A percentile compares a stretch with the other conserved stretches of the same genome.
These are phyloP conservation scores for Betta splendens DNA, from an alignment of 2,797 vertebrate species.

Conservation along the genomic window DNA sequence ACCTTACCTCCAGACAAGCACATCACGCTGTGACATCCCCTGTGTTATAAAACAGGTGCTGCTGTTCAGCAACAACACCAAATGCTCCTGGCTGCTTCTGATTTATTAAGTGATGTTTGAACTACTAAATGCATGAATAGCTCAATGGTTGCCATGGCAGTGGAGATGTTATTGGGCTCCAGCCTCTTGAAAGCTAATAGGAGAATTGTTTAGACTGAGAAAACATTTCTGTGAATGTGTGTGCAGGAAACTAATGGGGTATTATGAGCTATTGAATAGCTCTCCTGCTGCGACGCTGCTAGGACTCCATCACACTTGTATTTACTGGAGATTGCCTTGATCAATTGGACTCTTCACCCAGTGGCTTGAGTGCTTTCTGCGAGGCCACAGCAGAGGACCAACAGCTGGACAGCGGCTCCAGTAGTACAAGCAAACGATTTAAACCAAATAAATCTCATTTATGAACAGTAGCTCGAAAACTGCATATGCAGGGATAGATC, in stretches of 20 bases:
- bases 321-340: constrained; percentile 55
- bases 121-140: constrained; percentile 2
- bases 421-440: no score
- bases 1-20: neutral
- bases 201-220: neutral
- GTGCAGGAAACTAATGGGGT: constrained; percentile 24
- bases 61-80: neutral
- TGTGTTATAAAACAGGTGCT: neutral
- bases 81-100: neutral
- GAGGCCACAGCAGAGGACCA: constrained; percentile 11
- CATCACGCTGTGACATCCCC: neutral
- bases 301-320: constrained; percentile 19
- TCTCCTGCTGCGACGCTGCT: constrained; percentile 29
- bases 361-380: constrained; percentile 17
- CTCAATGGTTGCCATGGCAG: neutral
- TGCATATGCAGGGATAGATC: constrained; percentile 2
- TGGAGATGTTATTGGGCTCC: constrained; percentile 7
- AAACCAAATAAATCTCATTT: no score
- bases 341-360: constrained; percentile 29
- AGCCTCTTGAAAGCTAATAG: constrained; percentile 9
- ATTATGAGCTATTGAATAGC: constrained; percentile 48
- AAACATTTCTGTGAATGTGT: constrained; percentile 30
- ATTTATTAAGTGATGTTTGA: neutral
- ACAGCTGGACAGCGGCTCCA: constrained; percentile 29
- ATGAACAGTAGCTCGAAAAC: no score